These are phyloP conservation scores for Acropternis orthonyx DNA, from an alignment of 2,797 vertebrate species.

Conservation along the genomic window DNA sequence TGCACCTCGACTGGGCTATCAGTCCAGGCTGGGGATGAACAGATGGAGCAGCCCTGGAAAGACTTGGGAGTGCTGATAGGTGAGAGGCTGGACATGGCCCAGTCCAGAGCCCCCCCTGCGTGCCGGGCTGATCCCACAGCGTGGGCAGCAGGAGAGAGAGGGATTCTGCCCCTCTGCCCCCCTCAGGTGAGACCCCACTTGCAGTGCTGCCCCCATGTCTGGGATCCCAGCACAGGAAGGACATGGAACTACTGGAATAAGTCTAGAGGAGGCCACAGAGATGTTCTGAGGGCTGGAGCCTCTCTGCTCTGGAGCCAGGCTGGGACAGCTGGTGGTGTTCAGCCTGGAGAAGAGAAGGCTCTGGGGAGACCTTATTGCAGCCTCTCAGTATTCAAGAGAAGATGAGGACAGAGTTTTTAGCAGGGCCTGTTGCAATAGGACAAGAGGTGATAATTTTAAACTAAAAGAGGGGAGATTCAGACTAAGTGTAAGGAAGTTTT, in stretches of 20 bases:
- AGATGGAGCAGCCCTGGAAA: neutral
- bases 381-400: neutral
- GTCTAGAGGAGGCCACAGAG: neutral
- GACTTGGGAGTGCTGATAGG: neutral
- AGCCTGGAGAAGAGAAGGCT: neutral
- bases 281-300: neutral
- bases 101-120: rapidly evolving
- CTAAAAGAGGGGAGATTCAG: neutral
- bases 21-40: neutral
- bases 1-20: neutral
- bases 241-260: neutral
- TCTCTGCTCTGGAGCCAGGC: neutral
- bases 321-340: neutral
- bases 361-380: rapidly evolving
- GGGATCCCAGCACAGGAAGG: neutral
- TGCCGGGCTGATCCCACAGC: neutral
- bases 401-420: neutral
- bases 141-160: neutral
- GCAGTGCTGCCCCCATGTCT: neutral
- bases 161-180: neutral
- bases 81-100: neutral
- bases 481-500: neutral
- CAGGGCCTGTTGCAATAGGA: neutral
- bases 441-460: neutral
- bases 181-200: neutral